phyloP scores from a whole-genome alignment of 2,888 invertebrate genomes.

The Thecocarcelia acutangulata region DNA sequence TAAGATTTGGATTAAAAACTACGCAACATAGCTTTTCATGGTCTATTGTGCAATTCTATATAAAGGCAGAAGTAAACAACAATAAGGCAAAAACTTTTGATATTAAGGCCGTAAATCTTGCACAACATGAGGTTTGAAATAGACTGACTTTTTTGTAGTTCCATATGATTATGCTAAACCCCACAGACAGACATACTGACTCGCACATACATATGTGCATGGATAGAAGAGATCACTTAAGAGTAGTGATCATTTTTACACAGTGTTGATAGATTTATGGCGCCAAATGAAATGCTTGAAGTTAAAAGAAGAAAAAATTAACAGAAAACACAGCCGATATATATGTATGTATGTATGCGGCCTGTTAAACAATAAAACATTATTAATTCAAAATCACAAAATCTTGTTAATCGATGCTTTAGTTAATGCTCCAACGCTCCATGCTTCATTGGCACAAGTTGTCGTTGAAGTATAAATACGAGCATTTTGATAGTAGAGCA shows the following conservation, averaged over 20 bases:
- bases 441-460: constrained; percentile 49
- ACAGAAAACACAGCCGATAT: constrained; percentile 36
- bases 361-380: constrained; percentile 68
- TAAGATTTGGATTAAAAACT: too few species aligned
- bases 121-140: constrained; percentile 67
- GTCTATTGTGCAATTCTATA: constrained; percentile 33
- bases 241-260: constrained; percentile 67
- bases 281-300: constrained; percentile 78
- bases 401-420: constrained; percentile 69
- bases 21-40: background rate
- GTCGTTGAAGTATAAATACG: constrained; percentile 23
- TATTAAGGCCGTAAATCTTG: constrained; percentile 68
- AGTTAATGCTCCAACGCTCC: constrained; percentile 58
- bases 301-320: constrained; percentile 42
- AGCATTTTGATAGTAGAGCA: constrained; percentile 26
- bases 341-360: constrained; percentile 76
- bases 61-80: constrained; percentile 28
- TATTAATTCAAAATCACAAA: constrained; percentile 68
- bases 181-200: constrained; percentile 19
- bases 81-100: constrained; percentile 32
- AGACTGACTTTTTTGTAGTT: constrained; percentile 63
- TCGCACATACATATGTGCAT: constrained; percentile 13
- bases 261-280: constrained; percentile 79
- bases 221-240: constrained; percentile 72
- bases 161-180: constrained; percentile 43